Evolutionary conservation across 2,113 vertebrate genomes (phyloP), one percentile per base, ranked within the genome.

Genomic region (Crotalus horridus): DNA sequence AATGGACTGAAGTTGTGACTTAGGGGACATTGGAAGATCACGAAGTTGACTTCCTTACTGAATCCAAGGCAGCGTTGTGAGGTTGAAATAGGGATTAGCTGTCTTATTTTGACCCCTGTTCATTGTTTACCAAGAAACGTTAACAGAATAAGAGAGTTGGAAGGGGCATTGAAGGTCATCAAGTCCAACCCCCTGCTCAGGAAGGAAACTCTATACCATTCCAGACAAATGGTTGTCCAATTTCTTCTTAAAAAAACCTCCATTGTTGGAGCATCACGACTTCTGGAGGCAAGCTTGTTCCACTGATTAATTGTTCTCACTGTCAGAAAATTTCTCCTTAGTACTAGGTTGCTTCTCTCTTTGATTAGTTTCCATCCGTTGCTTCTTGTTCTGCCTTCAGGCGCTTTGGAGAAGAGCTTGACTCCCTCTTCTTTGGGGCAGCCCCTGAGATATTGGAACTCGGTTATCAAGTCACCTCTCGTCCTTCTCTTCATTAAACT

Each of bases 401-500:
- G 26, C 1, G 26, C 26, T 64, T 64, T 64, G 11, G 26, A 64
- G 61, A n/a, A 64, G 4, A n/a, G 26, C 3, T 29, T 64, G 59
- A 64, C 10, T 4, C 26, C 59, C 10, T 29, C 26, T 29, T 29
- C 3, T 64, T 29, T 5, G 4, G 1, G 26, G 61, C 61, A 64
- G 0, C 11, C 61, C 26, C 61, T 64, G 0, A 64, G 11, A 29
- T n/a, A 64, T 13, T 64, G 61, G 61, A n/a, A 64, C 11, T 2
- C 11, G 0, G 26, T 9, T 64, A n/a, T 61, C 3, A 29, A 13
- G 3, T 64, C 26, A 1, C 4, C 3, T 11, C 3, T n/a, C 0
- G 26, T 64, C 26, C 11, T 64, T 29, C 3, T 64, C 1, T 64
- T 64, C 61, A n/a, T n/a, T 64, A 29, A 29, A 61, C 59, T 61